Base-by-base conservation (phyloP, 2,113 vertebrate species). In the Limnothrissa miodon region DNA sequence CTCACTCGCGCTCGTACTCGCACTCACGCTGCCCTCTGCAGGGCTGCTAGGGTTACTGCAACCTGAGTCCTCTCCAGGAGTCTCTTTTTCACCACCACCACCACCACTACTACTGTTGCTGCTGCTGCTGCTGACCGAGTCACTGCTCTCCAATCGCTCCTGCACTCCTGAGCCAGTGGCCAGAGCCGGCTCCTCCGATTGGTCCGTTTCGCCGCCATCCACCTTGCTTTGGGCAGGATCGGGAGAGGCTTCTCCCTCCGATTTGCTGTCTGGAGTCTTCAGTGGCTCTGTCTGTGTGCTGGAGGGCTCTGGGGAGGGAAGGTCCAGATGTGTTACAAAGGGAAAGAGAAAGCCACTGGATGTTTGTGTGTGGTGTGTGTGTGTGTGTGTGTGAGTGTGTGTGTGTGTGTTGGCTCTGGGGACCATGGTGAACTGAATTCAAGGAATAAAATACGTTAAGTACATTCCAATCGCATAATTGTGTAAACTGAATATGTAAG, bases 261-360 rank as follows among this genome's bases (percentile, higher is more conserved):
- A 94, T 87, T 94, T 94, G 53, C 93, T 94, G 87, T 90, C 90
- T 83, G 93, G 90, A 83, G 90, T 94, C 89, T 95, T 93, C 88
- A 91, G 84, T 36, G 86, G 81, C 80, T 95, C 95, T 82, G 93
- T 93, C 89, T 94, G 93, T 88, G 95, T 94, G 93, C 94, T 95
- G 87, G 95, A 94, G 85, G 95, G 93, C 83, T 97, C 97, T 99
- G 88, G 39, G 80, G 79, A 87, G 83, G 36, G n/a, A 19, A 88
- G n/a, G n/a, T 17, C 17, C 10, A 80, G 19, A 62, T 19, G 39
- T 13, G 7, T 78, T 74, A 29, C 6, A 53, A 25, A 80, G 13
- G 29, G 11, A 2, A 4, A 33, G 29, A 36, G 62, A 70, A 25
- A 48, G 46, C 8, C 9, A 48, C 46, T 17, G 15, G 42, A 42